Evolutionary conservation across 2,113 vertebrate species (phyloP), one percentile per base, ranked within the genome.

Genomic region (Thinocorus orbignyianus): DNA sequence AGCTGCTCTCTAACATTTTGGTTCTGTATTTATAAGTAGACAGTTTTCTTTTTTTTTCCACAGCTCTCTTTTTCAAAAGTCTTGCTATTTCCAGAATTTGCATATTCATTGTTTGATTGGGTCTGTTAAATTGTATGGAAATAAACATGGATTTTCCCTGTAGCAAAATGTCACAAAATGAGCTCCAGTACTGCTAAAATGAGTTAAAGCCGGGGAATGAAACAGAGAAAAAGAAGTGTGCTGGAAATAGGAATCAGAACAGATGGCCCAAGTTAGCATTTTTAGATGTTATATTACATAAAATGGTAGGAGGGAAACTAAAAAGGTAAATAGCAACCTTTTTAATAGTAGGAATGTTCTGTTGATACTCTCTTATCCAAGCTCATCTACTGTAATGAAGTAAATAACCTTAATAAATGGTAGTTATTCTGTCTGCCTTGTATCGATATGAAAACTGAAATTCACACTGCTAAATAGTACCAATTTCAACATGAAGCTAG

Each of bases 201-300:
- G 60, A 74, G 90, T 79, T 86, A 96, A 97, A 81, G 70, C 66
- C 30, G 26, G 78, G 44, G 78, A 94, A 90, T 33, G 74, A 62
- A 88, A 94, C 33, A 87, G 41, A 55, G 30, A 33, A 93, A 92
- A 57, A 87, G 81, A 92, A 81, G 35, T 52, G 41, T 90, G 61
- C 81, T 96, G 83, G 71, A 94, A 97, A 91, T 83, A 95, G 93
- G 64, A 94, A 65, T 91, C 86, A 78, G 69, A 96, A 52, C 97
- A 97, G 95, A 97, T 97, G 97, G 96, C 35, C 42, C 84, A 69
- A 60, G 85, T 81, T 96, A 88, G 49, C 49, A 57, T 83, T 76
- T 95, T 97, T 92, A 93, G 86, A 95, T 79, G 93, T 94, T 60
- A 69, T 69, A 92, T 96, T 90, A 94, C 79, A 94, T 97, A 97